phyloP scores from a whole-genome alignment of 64 coral and sea anemone genomes.

The Cladopsammia gracilis region DNA sequence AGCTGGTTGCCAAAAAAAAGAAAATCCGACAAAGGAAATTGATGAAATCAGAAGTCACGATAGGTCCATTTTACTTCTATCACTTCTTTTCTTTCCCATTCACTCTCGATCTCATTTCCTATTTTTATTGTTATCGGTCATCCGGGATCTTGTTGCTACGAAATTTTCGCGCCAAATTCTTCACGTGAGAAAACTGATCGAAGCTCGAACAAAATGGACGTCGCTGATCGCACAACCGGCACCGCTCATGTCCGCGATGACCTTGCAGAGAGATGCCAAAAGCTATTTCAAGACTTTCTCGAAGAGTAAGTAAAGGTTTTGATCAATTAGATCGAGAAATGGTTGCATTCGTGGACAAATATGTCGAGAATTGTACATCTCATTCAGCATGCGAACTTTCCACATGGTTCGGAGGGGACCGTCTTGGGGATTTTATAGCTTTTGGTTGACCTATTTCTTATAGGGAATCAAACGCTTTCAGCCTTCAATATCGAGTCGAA shows the following conservation, averaged over 20 bases:
- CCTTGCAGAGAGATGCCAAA: constrained; percentile 96
- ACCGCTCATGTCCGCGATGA: constrained; percentile 89
- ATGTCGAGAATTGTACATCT: not conserved
- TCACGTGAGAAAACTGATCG: constrained; percentile 65
- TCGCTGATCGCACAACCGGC: constrained; percentile 96
- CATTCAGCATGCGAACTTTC: not conserved
- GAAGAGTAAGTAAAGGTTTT: constrained; percentile 90
- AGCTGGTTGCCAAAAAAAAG: too few species aligned
- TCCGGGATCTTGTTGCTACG: constrained; percentile 73
- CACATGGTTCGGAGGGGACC: not conserved
- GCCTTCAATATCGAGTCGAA: too few species aligned
- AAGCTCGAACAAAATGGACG: constrained; percentile 81
- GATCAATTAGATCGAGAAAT: not conserved
- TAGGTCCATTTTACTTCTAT: too few species aligned
- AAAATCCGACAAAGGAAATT: too few species aligned
- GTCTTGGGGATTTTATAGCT: too few species aligned
- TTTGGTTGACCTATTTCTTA: not conserved
- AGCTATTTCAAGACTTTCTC: constrained; percentile 99
- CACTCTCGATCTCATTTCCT: not conserved
- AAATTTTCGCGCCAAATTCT: constrained; percentile 98
- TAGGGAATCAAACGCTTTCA: not conserved
- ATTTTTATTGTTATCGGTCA: not conserved
- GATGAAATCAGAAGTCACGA: not conserved
- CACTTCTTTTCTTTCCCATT: not conserved
- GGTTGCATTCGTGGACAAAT: not conserved